Base-by-base conservation (phyloP, 1,140 invertebrate genomes). In the Limonius californicus region DNA sequence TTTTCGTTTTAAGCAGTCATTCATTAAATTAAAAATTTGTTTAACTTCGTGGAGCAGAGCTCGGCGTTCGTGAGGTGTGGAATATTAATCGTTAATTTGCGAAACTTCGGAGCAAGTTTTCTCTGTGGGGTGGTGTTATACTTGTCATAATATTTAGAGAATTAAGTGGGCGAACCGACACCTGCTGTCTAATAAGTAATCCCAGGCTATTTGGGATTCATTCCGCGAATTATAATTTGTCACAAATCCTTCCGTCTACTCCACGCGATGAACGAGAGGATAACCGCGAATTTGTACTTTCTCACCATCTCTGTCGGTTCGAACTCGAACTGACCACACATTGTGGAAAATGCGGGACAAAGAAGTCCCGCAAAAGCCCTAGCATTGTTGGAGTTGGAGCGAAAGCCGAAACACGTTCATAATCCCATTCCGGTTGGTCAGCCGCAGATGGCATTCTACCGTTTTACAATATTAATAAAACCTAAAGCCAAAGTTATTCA, bases 111-210 rank as follows among this genome's bases (percentile, higher is more conserved):
- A 45, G 12, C 42, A 45, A 45, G n/a, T 50, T 50, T 18, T 50
- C 45, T 7, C 45, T 18, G 20, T 21, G 3, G 16, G 16, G 20
- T 21, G 45, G n/a, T 21, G 12, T 50, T 50, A 50, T 50, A 50
- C 4, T 50, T 50, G 45, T 50, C 45, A 50, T 50, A 50, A 50
- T 50, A 50, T 50, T 50, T 50, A 50, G 45, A 9, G 45, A 50
- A 50, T 50, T 50, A 50, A 50, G 16, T 16, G 45, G 16, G 16
- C 20, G 15, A 18, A 12, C 20, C 15, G 19, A 21, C 45, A 50
- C 45, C 45, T 50, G 45, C 45, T 21, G 45, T 50, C 45, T 50
- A 50, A 50, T 50, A 50, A 50, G 45, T 8, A 50, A 50, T 50
- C 45, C 45, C 35, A 19, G 12, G 45, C 45, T 50, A 50, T 50